phyloP scores from a whole-genome alignment of 1,140 invertebrate species.

The Orius laevigatus region DNA sequence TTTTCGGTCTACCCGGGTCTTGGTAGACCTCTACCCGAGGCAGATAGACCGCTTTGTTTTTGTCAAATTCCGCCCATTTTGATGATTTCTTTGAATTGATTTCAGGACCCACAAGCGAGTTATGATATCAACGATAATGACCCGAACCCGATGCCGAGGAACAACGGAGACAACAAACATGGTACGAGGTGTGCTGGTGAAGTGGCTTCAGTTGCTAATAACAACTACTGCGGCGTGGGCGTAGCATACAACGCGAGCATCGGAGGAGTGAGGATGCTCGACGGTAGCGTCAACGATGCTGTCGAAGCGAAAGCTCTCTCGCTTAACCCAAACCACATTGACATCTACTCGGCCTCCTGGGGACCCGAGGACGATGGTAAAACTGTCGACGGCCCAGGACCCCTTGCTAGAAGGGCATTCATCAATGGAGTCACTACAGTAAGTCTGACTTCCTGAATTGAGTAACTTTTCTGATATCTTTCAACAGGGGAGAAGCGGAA shows the following conservation, averaged over 20 bases:
- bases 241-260: conserved; percentile 87
- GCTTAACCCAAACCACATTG: conserved; percentile 82
- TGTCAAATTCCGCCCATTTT: too few relatives aligned
- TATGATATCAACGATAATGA: conserved; percentile 95
- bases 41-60: too few relatives aligned
- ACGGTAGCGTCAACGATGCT: conserved; percentile 88
- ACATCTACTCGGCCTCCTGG: conserved; percentile 94
- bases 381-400: conserved; percentile 95
- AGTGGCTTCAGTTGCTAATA: conserved; percentile 82
- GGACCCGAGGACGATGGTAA: conserved; percentile 94
- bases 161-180: conserved; percentile 88
- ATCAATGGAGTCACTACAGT: conserved; percentile 87
- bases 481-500: conserved; percentile 72
- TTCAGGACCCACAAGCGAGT: conserved; percentile 80
- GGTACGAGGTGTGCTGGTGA: conserved; percentile 86
- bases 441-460: conserved; percentile 23
- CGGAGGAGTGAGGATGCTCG: conserved; percentile 85
- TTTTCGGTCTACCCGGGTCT: too few relatives aligned
- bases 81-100: too few relatives aligned
- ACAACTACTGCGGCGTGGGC: conserved; percentile 83
- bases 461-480: conserved; percentile 1
- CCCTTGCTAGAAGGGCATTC: conserved; percentile 88
- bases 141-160: conserved; percentile 88
- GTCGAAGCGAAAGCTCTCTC: conserved; percentile 84
- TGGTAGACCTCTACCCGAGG: too few relatives aligned